Base-by-base conservation (phyloP, 2,888 invertebrate genomes). In the Leucania comma region DNA sequence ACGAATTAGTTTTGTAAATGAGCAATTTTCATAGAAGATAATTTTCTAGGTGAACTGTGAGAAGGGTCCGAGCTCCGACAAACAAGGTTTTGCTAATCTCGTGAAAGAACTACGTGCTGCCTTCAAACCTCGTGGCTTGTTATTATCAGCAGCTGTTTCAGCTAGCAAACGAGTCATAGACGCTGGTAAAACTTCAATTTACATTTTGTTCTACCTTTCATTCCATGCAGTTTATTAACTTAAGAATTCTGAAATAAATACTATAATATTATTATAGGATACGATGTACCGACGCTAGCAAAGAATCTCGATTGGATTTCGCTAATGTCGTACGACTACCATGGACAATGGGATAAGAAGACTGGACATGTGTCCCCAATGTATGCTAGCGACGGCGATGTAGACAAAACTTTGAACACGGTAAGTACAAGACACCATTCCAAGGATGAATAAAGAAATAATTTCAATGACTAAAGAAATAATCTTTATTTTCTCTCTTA, bases 311-410 rank as follows among this genome's bases (percentile, higher is more conserved):
- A 98, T 90, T 98, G 98, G 98, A 98, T 99, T 80, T 97, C 98
- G 0, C 97, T 99, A 0, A 99, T 99, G 98, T 97, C 98, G 0
- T 99, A 99, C 88, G 99, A 99, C 88, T 98, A 98, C 88, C 98
- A 98, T 86, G 99, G 98, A 0, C 98, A 98, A 87, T 98, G 98
- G 98, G 98, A 98, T 87, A 98, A 98, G 91, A 97, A 97, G 82
- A 99, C 98, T 0, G 99, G 98, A 0, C 99, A 99, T 89, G 97
- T 98, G 4, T 98, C 99, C 0, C 99, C 98, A 2, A 97, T 99
- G 97, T 98, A 98, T 82, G 96, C 95, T 3, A 97, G 97, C 88
- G 97, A 98, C 0, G 97, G 97, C 38, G 98, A 98, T 88, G 96
- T 97, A 74, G 98, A 98, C 81, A 96, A 96, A 61, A 97, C 97